Evolutionary conservation across 2,797 vertebrate genomes (phyloP), one percentile per base, ranked within the genome.

Genomic region (Silurus aristotelis): DNA sequence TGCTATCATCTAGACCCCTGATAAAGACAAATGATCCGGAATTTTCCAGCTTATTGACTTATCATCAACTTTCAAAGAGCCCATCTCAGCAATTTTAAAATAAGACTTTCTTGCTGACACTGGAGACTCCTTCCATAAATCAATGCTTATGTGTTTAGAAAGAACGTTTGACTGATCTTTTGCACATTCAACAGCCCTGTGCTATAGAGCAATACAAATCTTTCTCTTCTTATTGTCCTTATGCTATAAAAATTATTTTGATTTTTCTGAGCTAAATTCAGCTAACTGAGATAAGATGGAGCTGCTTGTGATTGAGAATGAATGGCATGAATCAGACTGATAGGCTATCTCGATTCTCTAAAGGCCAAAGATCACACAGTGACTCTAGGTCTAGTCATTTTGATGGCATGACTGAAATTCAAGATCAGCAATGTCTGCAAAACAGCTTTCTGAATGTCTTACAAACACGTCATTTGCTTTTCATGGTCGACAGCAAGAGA

Each of bases 261-360:
- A 61, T 8, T 12, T 43, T 46, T 80, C 38, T 64, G 61, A 19
- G 60, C 38, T 64, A 64, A 66, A 66, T 19, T 66, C 38, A 48
- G 43, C 61, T 1, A 66, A 17, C 22, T 4, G 77, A 80, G 78
- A 80, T 80, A 80, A 80, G 61, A 64, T 10, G 15, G 73, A 58
- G 55, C 73, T 2, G 14, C 72, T 56, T 56, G 48, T 56, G 73
- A 76, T 58, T 73, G 43, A 8, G 55, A 58, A 58, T 20, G 48
- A 77, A 72, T 17, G 12, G 43, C 70, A 5, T 6, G 76, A 61
- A 6, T 22, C 13, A 19, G 48, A 66, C 22, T 64, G 78, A 80
- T 80, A 48, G 1, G 14, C 7, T 80, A 80, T 80, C 78, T 80
- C n/a, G 20, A 52, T 48, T 60, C 78, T 10, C 38, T 38, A 66